Evolutionary conservation across 2,113 vertebrate genomes (phyloP).

Genomic region (Ellobius talpinus): DNA sequence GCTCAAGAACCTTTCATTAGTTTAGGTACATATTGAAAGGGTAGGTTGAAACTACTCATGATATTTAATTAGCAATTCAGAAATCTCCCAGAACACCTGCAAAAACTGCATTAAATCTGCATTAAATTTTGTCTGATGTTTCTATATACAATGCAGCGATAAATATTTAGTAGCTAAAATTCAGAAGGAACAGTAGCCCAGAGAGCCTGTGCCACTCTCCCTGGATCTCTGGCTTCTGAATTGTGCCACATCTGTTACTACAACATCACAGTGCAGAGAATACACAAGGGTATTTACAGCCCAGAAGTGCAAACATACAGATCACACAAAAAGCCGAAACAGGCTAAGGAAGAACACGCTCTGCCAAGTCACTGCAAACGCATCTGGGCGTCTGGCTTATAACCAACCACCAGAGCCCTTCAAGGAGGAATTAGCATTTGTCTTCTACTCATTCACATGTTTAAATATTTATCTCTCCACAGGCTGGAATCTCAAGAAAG

Average conservation of each 20-base stretch:
- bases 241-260: neutral
- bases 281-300: neutral
- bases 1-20: conserved; percentile 37
- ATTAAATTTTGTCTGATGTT: conserved; percentile 24
- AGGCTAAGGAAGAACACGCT: neutral
- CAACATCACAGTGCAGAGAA: neutral
- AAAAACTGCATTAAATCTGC: neutral
- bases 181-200: neutral
- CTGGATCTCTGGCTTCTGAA: neutral
- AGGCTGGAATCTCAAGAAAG: conserved; percentile 19
- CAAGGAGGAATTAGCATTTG: neutral
- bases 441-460: neutral
- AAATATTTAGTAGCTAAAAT: conserved; percentile 48
- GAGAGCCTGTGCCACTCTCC: neutral
- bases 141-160: neutral
- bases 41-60: neutral
- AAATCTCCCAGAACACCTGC: neutral
- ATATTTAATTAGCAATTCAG: conserved; percentile 37
- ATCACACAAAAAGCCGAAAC: conserved; percentile 39
- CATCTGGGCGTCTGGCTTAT: neutral
- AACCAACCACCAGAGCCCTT: neutral
- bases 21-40: conserved; percentile 27
- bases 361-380: neutral
- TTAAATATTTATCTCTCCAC: conserved; percentile 21
- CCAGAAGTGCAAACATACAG: conserved; percentile 29